These are phyloP conservation scores for Conus canariensis DNA, from an alignment of 2,888 invertebrate genomes.

Conservation along the genomic window DNA sequence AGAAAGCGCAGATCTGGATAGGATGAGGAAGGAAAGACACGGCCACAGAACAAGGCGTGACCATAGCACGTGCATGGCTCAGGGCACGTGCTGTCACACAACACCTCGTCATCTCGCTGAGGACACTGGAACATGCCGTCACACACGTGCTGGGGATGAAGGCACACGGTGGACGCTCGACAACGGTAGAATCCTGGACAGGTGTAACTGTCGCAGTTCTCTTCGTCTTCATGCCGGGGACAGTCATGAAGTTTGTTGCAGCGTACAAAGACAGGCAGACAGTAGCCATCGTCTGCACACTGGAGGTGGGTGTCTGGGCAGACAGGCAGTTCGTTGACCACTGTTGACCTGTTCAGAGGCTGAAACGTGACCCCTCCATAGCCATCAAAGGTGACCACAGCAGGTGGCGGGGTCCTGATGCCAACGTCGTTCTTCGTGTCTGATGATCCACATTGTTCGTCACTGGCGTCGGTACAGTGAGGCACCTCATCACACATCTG, in stretches of 20 bases:
- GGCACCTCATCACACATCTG: background rate
- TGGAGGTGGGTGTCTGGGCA: slow-evolving; percentile 22
- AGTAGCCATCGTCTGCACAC: slow-evolving; percentile 10
- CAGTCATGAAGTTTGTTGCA: too few relatives aligned
- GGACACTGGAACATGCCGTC: too few relatives aligned
- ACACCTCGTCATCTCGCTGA: background rate
- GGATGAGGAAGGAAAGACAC: background rate
- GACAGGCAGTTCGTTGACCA: background rate
- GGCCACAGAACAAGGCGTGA: background rate
- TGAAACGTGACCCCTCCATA: background rate
- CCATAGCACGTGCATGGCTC: background rate
- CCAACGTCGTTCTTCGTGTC: background rate
- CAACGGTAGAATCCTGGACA: too few relatives aligned
- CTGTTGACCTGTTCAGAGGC: background rate
- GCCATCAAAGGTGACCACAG: background rate
- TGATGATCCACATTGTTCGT: background rate
- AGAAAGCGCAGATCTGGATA: background rate
- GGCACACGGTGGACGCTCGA: too few relatives aligned
- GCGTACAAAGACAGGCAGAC: too few relatives aligned
- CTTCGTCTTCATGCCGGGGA: too few relatives aligned
- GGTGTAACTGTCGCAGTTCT: too few relatives aligned
- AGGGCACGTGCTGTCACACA: background rate
- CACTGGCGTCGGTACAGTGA: background rate
- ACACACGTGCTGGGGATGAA: too few relatives aligned
- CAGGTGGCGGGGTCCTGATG: background rate